Evolutionary conservation across 2,113 vertebrate species (phyloP).

Genomic region (Zosterops borbonicus): DNA sequence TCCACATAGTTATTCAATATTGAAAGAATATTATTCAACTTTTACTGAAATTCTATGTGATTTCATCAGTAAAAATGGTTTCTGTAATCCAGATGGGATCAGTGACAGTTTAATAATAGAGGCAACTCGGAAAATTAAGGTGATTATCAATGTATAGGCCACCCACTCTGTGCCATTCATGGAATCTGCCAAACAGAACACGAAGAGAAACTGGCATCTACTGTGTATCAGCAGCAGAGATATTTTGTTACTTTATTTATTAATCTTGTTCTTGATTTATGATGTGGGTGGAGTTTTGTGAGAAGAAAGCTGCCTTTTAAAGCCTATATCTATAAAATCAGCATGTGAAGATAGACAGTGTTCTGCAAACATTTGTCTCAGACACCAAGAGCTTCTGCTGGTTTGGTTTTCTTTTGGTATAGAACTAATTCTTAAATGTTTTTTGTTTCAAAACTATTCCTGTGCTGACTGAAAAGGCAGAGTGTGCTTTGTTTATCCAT

Average conservation of each 20-base stretch:
- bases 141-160: background rate
- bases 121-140: conserved; percentile 60
- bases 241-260: conserved; percentile 52
- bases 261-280: conserved; percentile 59
- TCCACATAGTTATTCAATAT: conserved; percentile 56
- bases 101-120: conserved; percentile 42
- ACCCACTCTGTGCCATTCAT: conserved; percentile 47
- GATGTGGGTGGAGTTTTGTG: background rate
- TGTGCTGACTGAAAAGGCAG: background rate
- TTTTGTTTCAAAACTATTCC: background rate
- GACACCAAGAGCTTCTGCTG: background rate
- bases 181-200: background rate
- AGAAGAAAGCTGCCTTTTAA: conserved; percentile 43
- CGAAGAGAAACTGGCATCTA: conserved; percentile 53
- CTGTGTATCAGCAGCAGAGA: conserved; percentile 28
- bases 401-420: background rate
- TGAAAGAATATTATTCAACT: conserved; percentile 70
- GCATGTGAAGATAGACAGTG: background rate
- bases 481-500: background rate
- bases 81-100: conserved; percentile 70
- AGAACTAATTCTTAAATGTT: background rate
- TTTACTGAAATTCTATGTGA: conserved; percentile 67
- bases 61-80: conserved; percentile 49
- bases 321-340: conserved; percentile 27
- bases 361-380: background rate